phyloP scores from a whole-genome alignment of 1,140 invertebrate species.

The Chrysoperla carnea region DNA sequence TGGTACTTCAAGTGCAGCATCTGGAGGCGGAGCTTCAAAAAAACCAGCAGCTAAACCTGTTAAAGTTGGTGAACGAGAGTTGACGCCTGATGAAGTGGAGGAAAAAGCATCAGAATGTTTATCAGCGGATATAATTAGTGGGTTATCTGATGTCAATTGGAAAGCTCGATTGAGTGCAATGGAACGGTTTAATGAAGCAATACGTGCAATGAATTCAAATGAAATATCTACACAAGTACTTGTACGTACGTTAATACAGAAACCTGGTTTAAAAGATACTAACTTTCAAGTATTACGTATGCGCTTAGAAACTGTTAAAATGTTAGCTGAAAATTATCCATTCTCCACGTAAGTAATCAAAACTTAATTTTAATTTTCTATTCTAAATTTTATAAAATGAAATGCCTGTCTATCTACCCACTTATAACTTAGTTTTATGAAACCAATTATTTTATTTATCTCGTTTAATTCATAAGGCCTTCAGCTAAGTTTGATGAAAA shows the following conservation, averaged over 20 bases:
- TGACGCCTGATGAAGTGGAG: constrained; percentile 49
- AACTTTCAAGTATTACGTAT: constrained; percentile 86
- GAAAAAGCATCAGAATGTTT: constrained; percentile 45
- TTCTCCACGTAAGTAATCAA: constrained; percentile 37
- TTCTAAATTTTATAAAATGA: constrained; percentile 2
- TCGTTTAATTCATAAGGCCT: too few relatives aligned
- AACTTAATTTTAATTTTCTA: not conserved
- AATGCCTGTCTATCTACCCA: not conserved
- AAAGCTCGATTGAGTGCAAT: constrained; percentile 59
- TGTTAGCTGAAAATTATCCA: constrained; percentile 55
- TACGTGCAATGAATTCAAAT: constrained; percentile 39
- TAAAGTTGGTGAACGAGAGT: constrained; percentile 29
- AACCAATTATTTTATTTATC: not conserved
- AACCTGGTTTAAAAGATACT: constrained; percentile 82
- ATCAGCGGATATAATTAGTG: constrained; percentile 38
- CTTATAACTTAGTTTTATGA: not conserved
- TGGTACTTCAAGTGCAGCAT: constrained; percentile 8
- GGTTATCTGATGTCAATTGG: constrained; percentile 66
- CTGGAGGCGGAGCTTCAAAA: constrained; percentile 12
- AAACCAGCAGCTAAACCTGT: constrained; percentile 23
- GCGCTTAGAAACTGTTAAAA: constrained; percentile 59
- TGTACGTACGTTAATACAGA: constrained; percentile 56
- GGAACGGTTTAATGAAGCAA: constrained; percentile 46
- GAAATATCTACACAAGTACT: constrained; percentile 58
- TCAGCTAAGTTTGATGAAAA: too few relatives aligned